Evolutionary conservation across 2,797 vertebrate genomes (phyloP), one percentile per base, ranked within the genome.

Genomic region (Arctocebus calabarensis): DNA sequence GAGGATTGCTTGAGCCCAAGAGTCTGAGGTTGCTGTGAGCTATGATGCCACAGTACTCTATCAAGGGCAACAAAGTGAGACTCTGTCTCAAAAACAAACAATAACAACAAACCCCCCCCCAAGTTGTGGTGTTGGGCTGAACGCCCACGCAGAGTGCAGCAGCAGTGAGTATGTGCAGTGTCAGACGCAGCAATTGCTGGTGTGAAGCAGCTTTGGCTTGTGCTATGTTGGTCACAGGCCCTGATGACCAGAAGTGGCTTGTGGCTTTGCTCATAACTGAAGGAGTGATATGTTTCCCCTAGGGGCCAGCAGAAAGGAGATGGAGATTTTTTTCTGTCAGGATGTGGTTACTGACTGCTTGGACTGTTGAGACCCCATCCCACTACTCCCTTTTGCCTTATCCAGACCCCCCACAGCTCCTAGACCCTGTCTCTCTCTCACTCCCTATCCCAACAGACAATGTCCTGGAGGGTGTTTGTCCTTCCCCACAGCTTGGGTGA

Each of bases 161-260:
- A 7, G 81, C 70, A 32, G 40, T 23, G 25, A 9, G 37, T 0
- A 0, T 16, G 32, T 10, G 17, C 43, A 20, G 74, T 1, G 29
- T 17, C 12, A 2, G 64, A 66, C 8, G 45, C 45, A 55, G 19
- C 3, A 19, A 45, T 34, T 3, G 8, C 66, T 8, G 79, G 45
- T 29, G 2, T 7, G 4, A 74, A 5, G 27, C 19, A 9, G 27
- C 27, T 74, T 70, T 19, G 11, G 20, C 25, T 2, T 13, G n/a
- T 55, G 57, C 73, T 3, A 11, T 10, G 34, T 68, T 37, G 43
- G 81, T 37, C 23, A 10, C 19, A 11, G 27, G 77, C 84, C 17
- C 77, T 34, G 84, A 57, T n/a, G 40, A 59, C 22, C 20, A 70
- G 19, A n/a, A 1, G 0, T 7, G 40, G 40, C 57, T 61, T 52